phyloP scores from a whole-genome alignment of 2,113 vertebrate genomes.

The Python bivittatus region DNA sequence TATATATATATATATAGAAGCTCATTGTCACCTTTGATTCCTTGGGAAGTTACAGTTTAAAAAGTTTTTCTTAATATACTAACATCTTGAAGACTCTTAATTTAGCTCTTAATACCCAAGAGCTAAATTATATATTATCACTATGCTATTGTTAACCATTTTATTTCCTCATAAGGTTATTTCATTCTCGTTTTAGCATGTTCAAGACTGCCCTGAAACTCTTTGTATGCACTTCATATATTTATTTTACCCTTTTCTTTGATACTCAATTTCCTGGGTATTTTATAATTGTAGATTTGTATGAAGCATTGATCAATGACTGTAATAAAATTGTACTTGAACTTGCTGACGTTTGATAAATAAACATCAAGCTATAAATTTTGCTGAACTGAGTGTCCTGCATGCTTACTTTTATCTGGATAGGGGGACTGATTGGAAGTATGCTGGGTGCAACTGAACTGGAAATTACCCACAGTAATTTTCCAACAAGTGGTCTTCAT shows the following conservation, averaged over 20 bases:
- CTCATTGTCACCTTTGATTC: background rate
- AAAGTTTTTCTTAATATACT: background rate
- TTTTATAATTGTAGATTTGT: background rate
- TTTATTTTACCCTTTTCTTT: background rate
- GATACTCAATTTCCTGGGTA: background rate
- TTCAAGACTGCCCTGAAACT: background rate
- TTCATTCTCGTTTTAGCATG: background rate
- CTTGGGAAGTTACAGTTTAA: background rate
- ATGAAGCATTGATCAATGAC: background rate
- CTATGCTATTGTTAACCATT: background rate
- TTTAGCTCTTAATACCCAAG: background rate
- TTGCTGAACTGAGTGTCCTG: background rate
- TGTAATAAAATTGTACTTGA: background rate
- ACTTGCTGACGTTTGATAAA: background rate
- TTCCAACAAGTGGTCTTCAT: background rate
- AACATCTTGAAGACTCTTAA: background rate
- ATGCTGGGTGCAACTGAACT: background rate
- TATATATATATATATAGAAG: too few species aligned
- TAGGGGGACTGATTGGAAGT: background rate
- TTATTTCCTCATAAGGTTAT: background rate
- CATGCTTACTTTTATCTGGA: background rate
- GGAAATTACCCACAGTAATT: background rate
- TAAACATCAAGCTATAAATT: background rate
- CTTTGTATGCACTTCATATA: background rate
- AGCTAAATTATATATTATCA: background rate